These are phyloP conservation scores for Semnornis frantzii DNA, from an alignment of 2,113 vertebrate genomes.

Conservation along the genomic window DNA sequence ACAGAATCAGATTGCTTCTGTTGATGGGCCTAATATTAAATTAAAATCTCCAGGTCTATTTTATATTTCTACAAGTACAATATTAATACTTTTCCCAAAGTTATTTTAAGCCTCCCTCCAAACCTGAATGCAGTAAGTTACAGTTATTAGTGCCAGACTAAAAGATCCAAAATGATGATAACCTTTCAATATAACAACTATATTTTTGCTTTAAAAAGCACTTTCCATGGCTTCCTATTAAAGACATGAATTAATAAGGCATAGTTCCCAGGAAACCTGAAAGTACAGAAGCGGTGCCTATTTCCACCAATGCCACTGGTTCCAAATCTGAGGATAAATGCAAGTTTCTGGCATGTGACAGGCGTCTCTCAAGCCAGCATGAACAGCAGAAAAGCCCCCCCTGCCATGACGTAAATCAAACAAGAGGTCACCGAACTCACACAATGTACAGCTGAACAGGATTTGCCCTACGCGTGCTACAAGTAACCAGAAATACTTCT, in stretches of 20 bases:
- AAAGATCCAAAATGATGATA: conserved; percentile 47
- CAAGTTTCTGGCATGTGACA: conserved; percentile 29
- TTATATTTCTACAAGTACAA: conserved; percentile 42
- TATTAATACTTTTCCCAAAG: conserved; percentile 37
- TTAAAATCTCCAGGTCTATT: conserved; percentile 37
- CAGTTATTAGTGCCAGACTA: conserved; percentile 45
- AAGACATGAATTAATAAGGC: conserved; percentile 57
- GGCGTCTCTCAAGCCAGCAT: not conserved
- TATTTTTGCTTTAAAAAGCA: conserved; percentile 64
- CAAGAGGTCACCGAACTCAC: conserved; percentile 33
- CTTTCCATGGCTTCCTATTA: conserved; percentile 28
- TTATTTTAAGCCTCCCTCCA: conserved; percentile 47
- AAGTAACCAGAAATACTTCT: not conserved
- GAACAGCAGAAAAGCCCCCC: not conserved
- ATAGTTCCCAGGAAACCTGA: conserved; percentile 56
- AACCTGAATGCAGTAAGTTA: conserved; percentile 45
- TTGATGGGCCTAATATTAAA: conserved; percentile 46
- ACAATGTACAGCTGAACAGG: not conserved
- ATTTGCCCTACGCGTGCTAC: not conserved
- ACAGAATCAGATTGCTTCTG: conserved; percentile 44
- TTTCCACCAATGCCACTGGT: conserved; percentile 13
- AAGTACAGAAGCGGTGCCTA: conserved; percentile 13
- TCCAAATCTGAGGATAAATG: not conserved
- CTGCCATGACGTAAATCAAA: conserved; percentile 6
- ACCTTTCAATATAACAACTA: conserved; percentile 53